These are phyloP conservation scores for Sarcophaga subvicina DNA, from an alignment of 2,888 invertebrate genomes.

Conservation along the genomic window DNA sequence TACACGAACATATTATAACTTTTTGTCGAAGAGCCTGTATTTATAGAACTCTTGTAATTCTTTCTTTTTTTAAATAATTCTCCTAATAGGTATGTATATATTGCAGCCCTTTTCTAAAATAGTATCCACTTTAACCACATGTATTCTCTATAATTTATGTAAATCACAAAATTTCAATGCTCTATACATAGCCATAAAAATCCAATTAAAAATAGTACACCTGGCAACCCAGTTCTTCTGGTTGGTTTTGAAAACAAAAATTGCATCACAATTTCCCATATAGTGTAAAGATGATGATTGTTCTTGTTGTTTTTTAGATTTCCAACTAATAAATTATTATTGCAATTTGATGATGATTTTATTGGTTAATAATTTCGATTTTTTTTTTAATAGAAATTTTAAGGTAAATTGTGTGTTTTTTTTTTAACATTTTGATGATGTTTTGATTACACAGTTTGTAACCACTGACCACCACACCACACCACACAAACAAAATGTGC, in stretches of 20 bases:
- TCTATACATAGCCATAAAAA: no score
- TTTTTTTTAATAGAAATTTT: neutral
- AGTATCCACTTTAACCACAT: no score
- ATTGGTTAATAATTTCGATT: constrained; percentile 13
- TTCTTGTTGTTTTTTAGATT: constrained; percentile 26
- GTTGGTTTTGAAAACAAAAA: constrained; percentile 25
- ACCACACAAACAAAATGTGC: neutral
- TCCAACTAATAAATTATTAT: neutral
- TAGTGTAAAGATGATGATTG: neutral
- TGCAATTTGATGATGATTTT: neutral
- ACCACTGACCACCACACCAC: constrained; percentile 11
- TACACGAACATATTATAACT: no score
- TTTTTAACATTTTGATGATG: constrained; percentile 49
- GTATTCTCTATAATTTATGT: neutral
- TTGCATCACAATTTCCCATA: constrained; percentile 57
- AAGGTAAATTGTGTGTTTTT: neutral
- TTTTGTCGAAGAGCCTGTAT: no score
- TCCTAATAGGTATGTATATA: no score
- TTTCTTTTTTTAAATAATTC: no score
- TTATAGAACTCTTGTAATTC: no score
- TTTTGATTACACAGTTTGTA: constrained; percentile 59
- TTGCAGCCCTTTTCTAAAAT: no score
- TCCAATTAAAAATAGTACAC: neutral
- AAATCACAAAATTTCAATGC: neutral
- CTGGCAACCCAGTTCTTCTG: constrained; percentile 38